A percentile compares a stretch with the other conserved stretches of the same genome.
These are phyloP conservation scores for Phymanthus crucifer DNA, from an alignment of 92 coral and sea anemone genomes.

Conservation along the genomic window DNA sequence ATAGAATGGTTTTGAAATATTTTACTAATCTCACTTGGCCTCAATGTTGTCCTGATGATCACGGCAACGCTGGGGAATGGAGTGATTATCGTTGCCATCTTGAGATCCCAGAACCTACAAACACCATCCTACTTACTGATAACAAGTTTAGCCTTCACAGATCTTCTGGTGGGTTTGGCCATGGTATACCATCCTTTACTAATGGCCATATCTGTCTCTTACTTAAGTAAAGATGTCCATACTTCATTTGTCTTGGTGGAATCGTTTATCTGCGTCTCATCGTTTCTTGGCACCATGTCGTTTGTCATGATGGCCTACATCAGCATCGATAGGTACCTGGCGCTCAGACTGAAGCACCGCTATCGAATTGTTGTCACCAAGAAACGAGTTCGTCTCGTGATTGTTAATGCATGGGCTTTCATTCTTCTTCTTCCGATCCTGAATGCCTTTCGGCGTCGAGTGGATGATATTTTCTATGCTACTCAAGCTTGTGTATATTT, in stretches of 20 bases:
- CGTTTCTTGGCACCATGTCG: neutral
- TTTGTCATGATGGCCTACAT: neutral
- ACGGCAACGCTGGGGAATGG: slow-evolving; percentile 6
- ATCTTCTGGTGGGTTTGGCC: neutral
- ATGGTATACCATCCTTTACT: neutral
- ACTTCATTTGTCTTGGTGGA: no score
- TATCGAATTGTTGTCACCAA: neutral
- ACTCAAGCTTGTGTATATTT: neutral
- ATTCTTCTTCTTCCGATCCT: neutral
- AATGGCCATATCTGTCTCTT: neutral
- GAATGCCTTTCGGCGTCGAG: neutral
- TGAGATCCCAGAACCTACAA: neutral
- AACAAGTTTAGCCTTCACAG: slow-evolving; percentile 9
- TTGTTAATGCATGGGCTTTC: neutral
- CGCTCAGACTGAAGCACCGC: neutral
- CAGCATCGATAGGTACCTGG: neutral
- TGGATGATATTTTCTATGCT: neutral
- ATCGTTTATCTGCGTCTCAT: neutral
- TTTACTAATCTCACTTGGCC: no score
- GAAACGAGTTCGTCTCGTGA: neutral
- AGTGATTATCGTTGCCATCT: slow-evolving; percentile 2
- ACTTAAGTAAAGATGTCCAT: neutral
- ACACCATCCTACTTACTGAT: slow-evolving; percentile 11
- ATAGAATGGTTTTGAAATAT: no score
- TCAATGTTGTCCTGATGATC: neutral